Evolutionary conservation across 2,797 vertebrate genomes (phyloP).

Genomic region (Cacajao melanocephalus): DNA sequence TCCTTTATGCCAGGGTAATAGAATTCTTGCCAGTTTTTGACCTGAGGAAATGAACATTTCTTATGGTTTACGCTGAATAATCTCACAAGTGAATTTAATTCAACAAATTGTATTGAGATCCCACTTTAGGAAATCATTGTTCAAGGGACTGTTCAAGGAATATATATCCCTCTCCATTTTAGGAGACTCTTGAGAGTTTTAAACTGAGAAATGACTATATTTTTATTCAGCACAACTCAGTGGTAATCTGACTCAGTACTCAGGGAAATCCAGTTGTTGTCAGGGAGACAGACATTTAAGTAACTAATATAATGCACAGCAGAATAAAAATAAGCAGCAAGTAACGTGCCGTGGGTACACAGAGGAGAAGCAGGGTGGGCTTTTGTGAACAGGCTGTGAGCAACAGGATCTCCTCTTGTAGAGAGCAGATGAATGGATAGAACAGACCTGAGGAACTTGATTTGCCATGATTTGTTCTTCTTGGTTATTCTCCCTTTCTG

Average conservation of each 20-base stretch:
- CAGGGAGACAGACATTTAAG: background rate
- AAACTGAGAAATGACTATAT: background rate
- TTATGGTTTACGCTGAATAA: background rate
- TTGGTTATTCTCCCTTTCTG: background rate
- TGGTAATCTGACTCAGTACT: background rate
- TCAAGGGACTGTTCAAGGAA: background rate
- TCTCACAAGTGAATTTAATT: background rate
- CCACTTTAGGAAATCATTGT: conserved; percentile 1
- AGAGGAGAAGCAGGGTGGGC: background rate
- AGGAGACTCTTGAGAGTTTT: conserved; percentile 19
- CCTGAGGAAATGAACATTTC: background rate
- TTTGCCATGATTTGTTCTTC: background rate
- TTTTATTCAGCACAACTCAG: background rate
- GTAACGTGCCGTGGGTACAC: background rate
- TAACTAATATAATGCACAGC: background rate
- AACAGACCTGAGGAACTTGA: background rate
- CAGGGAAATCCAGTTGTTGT: background rate
- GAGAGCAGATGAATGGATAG: background rate
- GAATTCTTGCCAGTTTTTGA: conserved; percentile 16
- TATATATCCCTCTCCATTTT: background rate
- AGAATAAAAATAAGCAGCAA: background rate
- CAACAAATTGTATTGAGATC: background rate
- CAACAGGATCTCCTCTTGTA: background rate
- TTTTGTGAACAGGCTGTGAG: fast-evolving
- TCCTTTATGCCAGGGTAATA: background rate